phyloP scores from a whole-genome alignment of 2,888 invertebrate genomes.

The Rhorus exstirpatorius region DNA sequence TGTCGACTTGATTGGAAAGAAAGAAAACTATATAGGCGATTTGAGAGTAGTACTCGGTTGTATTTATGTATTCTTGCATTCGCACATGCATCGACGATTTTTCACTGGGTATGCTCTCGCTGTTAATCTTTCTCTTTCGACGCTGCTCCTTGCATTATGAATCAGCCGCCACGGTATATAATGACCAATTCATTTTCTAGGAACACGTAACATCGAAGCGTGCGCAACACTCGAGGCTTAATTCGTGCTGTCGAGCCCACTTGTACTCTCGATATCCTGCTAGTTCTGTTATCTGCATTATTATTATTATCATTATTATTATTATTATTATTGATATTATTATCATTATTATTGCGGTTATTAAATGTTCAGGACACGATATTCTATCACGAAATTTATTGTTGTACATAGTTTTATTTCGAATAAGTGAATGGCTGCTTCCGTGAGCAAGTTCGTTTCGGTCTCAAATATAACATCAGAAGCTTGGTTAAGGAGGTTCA shows the following conservation, averaged over 20 bases:
- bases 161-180: constrained; percentile 80
- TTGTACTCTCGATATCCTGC: background rate
- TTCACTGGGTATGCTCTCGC: constrained; percentile 5
- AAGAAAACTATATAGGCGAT: constrained; percentile 50
- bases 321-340: constrained; percentile 49
- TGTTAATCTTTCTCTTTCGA: constrained; percentile 43
- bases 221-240: constrained; percentile 11
- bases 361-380: constrained; percentile 9
- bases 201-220: constrained; percentile 77
- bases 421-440: background rate
- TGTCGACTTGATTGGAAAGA: constrained; percentile 64
- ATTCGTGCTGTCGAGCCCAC: constrained; percentile 5
- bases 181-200: constrained; percentile 83
- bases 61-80: constrained; percentile 22
- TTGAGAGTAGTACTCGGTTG: constrained; percentile 35
- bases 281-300: constrained; percentile 13
- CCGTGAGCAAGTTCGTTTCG: background rate
- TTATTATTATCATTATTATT: constrained; percentile 40
- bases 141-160: constrained; percentile 78
- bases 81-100: constrained; percentile 45
- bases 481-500: background rate
- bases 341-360: constrained; percentile 50
- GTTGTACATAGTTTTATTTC: constrained; percentile 11
- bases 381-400: constrained; percentile 12
- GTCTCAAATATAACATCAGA: background rate